Evolutionary conservation across 2,888 invertebrate genomes (phyloP).

Genomic region (Entomobrya proxima): DNA sequence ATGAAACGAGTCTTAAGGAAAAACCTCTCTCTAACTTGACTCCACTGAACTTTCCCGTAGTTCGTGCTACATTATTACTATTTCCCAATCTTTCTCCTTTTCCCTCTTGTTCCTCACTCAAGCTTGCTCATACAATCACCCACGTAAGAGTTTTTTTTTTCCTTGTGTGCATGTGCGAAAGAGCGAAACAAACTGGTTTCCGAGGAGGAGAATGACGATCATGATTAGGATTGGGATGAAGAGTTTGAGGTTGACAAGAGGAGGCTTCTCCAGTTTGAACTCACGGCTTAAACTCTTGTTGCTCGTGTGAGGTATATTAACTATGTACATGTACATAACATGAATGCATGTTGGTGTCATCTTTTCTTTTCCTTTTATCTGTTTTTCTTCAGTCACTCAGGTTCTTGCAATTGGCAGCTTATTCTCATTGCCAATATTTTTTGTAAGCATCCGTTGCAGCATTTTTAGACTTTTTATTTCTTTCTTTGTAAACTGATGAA

Average conservation of each 20-base stretch:
- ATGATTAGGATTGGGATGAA: not conserved
- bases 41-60: not conserved
- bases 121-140: not conserved
- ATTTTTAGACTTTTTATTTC: not conserved
- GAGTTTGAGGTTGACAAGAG: not conserved
- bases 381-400: not conserved
- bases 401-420: not conserved
- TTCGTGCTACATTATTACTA: not conserved
- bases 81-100: not conserved
- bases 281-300: not conserved
- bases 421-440: slow-evolving; percentile 12
- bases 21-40: not conserved
- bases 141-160: not conserved
- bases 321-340: not conserved
- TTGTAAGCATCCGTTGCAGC: slow-evolving; percentile 3
- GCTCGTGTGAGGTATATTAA: not conserved
- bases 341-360: not conserved
- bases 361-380: not conserved
- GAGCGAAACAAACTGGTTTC: slow-evolving; percentile 22
- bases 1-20: not conserved
- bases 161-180: slow-evolving; percentile 25
- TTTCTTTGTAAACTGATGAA: not conserved
- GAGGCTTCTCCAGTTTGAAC: not conserved
- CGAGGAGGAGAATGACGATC: not conserved
- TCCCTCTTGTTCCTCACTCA: not conserved